Evolutionary conservation across 2,797 vertebrate genomes (phyloP).

Genomic region (Eupleurogrammus muticus): DNA sequence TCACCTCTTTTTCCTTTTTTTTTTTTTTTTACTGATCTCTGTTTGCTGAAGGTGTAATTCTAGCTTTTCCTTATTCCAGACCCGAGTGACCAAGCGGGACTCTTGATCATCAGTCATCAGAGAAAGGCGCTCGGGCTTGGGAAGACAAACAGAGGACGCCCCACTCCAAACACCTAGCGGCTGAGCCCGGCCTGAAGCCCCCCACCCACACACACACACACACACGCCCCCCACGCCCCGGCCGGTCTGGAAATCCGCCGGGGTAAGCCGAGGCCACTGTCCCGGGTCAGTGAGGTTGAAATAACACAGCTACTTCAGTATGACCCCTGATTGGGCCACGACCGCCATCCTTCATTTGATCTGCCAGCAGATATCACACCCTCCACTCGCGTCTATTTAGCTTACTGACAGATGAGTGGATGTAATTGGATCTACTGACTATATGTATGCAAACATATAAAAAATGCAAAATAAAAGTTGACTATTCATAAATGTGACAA

Average conservation of each 20-base stretch:
- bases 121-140: slow-evolving; percentile 57
- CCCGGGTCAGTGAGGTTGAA: slow-evolving; percentile 83
- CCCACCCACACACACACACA: too few species aligned
- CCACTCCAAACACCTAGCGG: slow-evolving; percentile 65
- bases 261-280: slow-evolving; percentile 45
- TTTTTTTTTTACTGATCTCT: slow-evolving; percentile 53
- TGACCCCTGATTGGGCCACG: slow-evolving; percentile 72
- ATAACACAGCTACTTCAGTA: slow-evolving; percentile 76
- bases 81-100: slow-evolving; percentile 51
- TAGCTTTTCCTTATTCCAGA: slow-evolving; percentile 65
- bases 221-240: too few species aligned
- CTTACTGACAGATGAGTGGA: slow-evolving; percentile 44
- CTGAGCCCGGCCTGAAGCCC: slow-evolving; percentile 31
- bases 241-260: slow-evolving; percentile 49
- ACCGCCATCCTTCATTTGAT: slow-evolving; percentile 77
- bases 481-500: too few species aligned
- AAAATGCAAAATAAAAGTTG: too few species aligned
- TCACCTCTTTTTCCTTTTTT: too few species aligned
- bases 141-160: slow-evolving; percentile 82
- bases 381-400: slow-evolving; percentile 34
- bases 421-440: slow-evolving; percentile 17
- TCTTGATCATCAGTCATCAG: slow-evolving; percentile 79
- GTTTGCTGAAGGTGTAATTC: slow-evolving; percentile 82
- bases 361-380: slow-evolving; percentile 67
- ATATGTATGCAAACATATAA: not conserved